These are phyloP conservation scores for Halcyon chelicuti DNA, from an alignment of 2,797 vertebrate genomes.

Conservation along the genomic window DNA sequence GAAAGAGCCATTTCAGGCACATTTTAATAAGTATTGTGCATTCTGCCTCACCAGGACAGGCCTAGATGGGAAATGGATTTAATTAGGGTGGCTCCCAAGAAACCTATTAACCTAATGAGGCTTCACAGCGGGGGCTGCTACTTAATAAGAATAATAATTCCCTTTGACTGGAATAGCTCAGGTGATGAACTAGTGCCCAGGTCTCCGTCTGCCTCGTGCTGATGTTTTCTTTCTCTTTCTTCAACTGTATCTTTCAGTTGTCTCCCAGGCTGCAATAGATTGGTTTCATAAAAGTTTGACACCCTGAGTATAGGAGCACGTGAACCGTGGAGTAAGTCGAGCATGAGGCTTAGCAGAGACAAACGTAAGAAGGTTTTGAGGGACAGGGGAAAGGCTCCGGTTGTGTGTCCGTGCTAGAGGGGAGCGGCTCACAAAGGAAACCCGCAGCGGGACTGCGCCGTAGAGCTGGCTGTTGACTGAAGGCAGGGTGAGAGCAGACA, in stretches of 20 bases:
- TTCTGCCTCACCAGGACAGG: constrained; percentile 21
- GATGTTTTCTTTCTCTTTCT: constrained; percentile 28
- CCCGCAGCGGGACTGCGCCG: rapidly evolving
- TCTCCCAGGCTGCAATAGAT: background rate
- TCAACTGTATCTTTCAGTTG: constrained; percentile 14
- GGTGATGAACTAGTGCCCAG: constrained; percentile 60
- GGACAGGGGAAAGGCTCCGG: background rate
- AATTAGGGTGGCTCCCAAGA: constrained; percentile 66
- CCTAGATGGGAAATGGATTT: constrained; percentile 60
- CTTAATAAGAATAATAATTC: constrained; percentile 60
- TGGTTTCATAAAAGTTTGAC: background rate
- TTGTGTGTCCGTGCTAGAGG: background rate
- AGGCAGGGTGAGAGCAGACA: background rate
- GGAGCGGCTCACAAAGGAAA: background rate
- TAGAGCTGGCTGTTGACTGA: background rate
- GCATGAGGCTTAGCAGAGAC: background rate
- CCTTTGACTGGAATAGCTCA: constrained; percentile 53
- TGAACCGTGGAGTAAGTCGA: background rate
- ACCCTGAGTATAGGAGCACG: background rate
- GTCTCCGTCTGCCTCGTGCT: constrained; percentile 19
- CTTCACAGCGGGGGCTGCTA: constrained; percentile 68
- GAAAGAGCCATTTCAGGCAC: constrained; percentile 42
- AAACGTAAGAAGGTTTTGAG: background rate
- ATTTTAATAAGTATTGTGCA: constrained; percentile 8
- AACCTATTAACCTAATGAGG: constrained; percentile 70